Conservation (phyloP, 2,113 vertebrate species). For the Etheostoma cragini region DNA sequence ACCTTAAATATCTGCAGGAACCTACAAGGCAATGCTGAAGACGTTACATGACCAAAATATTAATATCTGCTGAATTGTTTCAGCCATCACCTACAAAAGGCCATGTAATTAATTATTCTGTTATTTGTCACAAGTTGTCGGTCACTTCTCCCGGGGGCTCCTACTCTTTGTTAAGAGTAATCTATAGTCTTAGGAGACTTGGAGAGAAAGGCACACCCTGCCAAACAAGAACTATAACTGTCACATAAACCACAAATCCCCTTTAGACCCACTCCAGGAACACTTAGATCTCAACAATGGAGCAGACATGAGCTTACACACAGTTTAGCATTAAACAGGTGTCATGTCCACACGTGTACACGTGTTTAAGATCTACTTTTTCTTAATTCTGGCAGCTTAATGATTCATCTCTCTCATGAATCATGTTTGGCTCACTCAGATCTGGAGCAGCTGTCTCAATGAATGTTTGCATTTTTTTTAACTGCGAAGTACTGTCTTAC, state of each 20-base stretch:
- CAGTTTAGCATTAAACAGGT: slow-evolving; percentile 7
- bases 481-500: no score
- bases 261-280: slow-evolving; percentile 43
- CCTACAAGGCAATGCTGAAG: background rate
- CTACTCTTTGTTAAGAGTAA: slow-evolving; percentile 43
- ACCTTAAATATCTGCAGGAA: background rate
- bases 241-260: slow-evolving; percentile 55
- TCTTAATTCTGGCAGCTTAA: slow-evolving; percentile 2
- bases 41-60: slow-evolving; percentile 12
- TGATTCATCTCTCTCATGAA: background rate
- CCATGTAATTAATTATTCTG: background rate
- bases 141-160: slow-evolving; percentile 36
- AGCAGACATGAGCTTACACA: slow-evolving; percentile 43
- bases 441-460: background rate
- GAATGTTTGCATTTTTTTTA: background rate
- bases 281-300: slow-evolving; percentile 47
- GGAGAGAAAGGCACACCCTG: slow-evolving; percentile 57
- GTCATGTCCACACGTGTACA: background rate
- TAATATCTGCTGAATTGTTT: background rate
- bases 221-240: slow-evolving; percentile 53
- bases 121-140: slow-evolving; percentile 7
- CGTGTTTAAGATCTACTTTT: background rate
- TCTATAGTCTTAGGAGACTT: background rate
- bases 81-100: background rate
- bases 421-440: background rate